Evolutionary conservation across 2,797 vertebrate genomes (phyloP), one percentile per base, ranked within the genome.

Genomic region (Thaleichthys pacificus): DNA sequence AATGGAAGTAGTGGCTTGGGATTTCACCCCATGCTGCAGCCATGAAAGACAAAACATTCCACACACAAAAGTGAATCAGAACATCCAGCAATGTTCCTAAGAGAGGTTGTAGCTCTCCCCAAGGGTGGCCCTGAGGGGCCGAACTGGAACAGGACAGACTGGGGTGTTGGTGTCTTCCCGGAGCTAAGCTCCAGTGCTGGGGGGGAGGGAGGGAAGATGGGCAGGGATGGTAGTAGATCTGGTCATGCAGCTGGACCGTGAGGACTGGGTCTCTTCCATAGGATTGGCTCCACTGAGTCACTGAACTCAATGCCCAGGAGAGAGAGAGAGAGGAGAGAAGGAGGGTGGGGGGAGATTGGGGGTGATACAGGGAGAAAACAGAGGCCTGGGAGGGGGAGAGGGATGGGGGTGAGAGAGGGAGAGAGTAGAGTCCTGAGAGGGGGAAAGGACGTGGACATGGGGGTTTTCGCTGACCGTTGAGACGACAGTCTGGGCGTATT

Each of bases 201-300:
- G 19, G 51, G 51, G 51, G 17, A 70, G 35, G 35, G 17, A 66
- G 24, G 49, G 72, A 77, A 74, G 74, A 14, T 47, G 42, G 77
- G 77, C 79, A 81, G 72, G 80, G 74, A 77, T 28, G 12, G 77
- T 79, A 62, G 73, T 70, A 67, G 71, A 68, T 70, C 70, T 70
- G 65, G 68, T 70, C 71, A 77, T 78, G 79, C 78, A 81, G 84
- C 67, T 57, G 79, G 68, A 76, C 71, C 4, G 47, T 73, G 62
- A 81, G 74, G 73, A 79, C 82, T 85, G 85, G 86, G 80, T 57
- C 57, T 42, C 11, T 74, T 85, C 87, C 85, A 88, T 56, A 86
- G 86, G 86, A 85, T 84, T 76, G 49, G 71, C 82, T 82, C 76
- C 84, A 84, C 78, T 90, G 87, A 89, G 85, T 88, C 88, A 88